Conservation (phyloP, 2,888 invertebrate species). For the Nemotelus nigrinus region DNA sequence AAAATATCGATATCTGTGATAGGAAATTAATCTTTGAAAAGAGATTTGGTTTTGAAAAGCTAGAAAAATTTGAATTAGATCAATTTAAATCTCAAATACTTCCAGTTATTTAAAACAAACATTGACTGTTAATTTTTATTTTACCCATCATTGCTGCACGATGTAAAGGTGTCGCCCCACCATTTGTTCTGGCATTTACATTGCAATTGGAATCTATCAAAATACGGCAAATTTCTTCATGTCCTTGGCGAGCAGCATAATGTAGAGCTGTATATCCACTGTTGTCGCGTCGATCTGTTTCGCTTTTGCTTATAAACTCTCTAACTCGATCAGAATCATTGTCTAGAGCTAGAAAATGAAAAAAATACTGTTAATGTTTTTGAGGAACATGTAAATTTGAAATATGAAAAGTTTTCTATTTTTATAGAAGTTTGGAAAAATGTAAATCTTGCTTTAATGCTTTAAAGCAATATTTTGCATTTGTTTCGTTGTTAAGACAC, state of each 20-base stretch:
- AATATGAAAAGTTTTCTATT: not conserved
- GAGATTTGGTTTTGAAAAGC: too few relatives aligned
- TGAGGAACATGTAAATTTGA: too few relatives aligned
- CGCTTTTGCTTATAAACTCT: slow-evolving; percentile 68
- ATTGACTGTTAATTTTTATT: not conserved
- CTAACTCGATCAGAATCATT: slow-evolving; percentile 76
- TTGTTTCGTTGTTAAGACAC: too few relatives aligned
- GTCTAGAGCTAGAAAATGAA: slow-evolving; percentile 73
- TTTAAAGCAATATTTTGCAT: too few relatives aligned
- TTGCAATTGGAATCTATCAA: slow-evolving; percentile 77
- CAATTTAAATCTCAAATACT: too few relatives aligned
- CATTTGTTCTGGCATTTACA: slow-evolving; percentile 78
- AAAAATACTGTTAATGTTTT: not conserved
- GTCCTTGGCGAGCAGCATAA: slow-evolving; percentile 87
- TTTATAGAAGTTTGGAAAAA: slow-evolving; percentile 25
- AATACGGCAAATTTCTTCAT: slow-evolving; percentile 74
- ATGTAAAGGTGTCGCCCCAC: slow-evolving; percentile 85
- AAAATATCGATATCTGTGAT: too few relatives aligned
- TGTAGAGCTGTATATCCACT: slow-evolving; percentile 89
- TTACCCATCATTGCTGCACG: slow-evolving; percentile 80
- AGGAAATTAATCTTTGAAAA: too few relatives aligned
- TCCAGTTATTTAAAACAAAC: not conserved
- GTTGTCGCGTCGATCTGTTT: slow-evolving; percentile 74
- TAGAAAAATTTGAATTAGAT: too few relatives aligned
- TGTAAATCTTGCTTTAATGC: too few relatives aligned